Evolutionary conservation across 2,888 invertebrate genomes (phyloP).

Genomic region (Drosophila tanythrix): DNA sequence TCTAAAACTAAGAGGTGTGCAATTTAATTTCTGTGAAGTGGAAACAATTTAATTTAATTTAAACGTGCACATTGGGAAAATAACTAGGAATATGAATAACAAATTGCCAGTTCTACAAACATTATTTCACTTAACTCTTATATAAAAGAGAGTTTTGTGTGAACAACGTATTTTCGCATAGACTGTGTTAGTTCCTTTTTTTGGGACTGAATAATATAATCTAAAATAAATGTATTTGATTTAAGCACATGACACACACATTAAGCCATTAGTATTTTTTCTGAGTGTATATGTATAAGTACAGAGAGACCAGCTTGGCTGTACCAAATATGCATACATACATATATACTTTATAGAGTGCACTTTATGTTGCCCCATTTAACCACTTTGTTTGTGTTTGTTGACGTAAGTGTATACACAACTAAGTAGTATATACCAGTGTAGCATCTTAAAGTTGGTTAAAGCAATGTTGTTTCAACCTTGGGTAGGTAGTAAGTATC

Average conservation of each 20-base stretch:
- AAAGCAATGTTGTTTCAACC: constrained; percentile 12
- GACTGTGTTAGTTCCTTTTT: too few species aligned
- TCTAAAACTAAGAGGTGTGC: constrained; percentile 49
- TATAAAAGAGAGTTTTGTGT: not conserved
- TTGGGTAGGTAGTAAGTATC: constrained; percentile 6
- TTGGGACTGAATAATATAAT: not conserved
- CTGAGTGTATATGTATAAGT: not conserved
- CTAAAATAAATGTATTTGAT: not conserved
- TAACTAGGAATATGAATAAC: not conserved
- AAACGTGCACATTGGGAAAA: not conserved
- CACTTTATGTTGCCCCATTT: not conserved
- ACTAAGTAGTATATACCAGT: not conserved
- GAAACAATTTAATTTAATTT: constrained; percentile 6
- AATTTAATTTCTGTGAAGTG: constrained; percentile 46
- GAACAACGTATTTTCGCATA: not conserved
- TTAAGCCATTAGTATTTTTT: not conserved
- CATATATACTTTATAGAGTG: not conserved
- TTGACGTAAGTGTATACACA: not conserved
- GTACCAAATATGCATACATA: not conserved
- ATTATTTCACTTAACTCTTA: not conserved
- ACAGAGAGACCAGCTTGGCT: not conserved
- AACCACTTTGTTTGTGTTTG: not conserved
- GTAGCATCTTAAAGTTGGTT: constrained; percentile 1
- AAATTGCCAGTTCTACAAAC: not conserved
- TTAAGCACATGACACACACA: not conserved